These are phyloP conservation scores for Hapalemur alaotrensis DNA, from an alignment of 2,797 vertebrate genomes.

Conservation along the genomic window DNA sequence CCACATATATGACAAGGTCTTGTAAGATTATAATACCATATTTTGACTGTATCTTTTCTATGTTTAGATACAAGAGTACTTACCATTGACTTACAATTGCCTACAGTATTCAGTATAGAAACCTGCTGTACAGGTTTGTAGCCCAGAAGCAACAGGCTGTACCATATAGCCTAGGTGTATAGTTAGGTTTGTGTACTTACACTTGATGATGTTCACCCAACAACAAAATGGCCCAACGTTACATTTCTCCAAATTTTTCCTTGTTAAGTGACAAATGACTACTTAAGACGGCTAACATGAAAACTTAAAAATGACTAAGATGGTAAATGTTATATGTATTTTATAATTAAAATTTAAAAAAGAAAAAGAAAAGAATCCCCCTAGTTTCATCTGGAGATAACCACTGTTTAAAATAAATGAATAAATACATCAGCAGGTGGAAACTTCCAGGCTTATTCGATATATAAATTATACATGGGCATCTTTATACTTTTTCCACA, in stretches of 20 bases:
- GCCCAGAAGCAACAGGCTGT: neutral
- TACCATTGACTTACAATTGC: neutral
- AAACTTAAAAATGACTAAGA: neutral
- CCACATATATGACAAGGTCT: neutral
- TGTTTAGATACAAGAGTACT: neutral
- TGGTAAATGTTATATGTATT: neutral
- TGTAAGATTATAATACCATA: neutral
- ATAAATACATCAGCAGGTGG: neutral
- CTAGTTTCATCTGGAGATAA: neutral
- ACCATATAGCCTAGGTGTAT: too few relatives aligned
- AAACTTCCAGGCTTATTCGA: neutral
- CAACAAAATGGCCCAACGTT: neutral
- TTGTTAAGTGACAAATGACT: neutral
- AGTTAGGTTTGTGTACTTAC: neutral
- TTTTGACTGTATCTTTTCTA: neutral
- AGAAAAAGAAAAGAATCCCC: neutral
- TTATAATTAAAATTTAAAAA: neutral
- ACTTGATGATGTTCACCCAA: neutral
- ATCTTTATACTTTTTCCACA: neutral
- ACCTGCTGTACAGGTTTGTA: neutral
- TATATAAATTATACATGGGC: neutral
- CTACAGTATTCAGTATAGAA: neutral
- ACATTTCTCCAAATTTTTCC: neutral
- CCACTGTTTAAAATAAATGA: neutral
- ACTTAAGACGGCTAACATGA: neutral